A percentile compares a stretch with the other conserved stretches of the same genome.
These are phyloP conservation scores for Smithornis capensis DNA, from an alignment of 2,113 vertebrate species.

Conservation along the genomic window DNA sequence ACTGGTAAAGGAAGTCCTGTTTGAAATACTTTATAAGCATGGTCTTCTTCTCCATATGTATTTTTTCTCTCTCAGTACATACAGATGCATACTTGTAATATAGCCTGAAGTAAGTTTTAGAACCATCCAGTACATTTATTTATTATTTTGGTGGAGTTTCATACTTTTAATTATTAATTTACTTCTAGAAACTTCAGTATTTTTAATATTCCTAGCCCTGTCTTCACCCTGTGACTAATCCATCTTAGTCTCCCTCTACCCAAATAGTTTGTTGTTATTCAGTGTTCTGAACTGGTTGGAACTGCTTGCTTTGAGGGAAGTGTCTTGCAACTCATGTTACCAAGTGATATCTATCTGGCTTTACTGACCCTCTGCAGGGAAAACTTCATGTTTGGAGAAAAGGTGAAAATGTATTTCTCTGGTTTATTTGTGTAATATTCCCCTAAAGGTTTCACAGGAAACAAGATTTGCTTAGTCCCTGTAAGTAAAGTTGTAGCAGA, in stretches of 20 bases:
- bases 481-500: neutral
- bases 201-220: neutral
- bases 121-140: neutral
- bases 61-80: neutral
- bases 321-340: neutral
- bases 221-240: neutral
- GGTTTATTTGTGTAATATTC: neutral
- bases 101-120: neutral
- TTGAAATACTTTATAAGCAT: neutral
- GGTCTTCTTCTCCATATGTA: accelerated
- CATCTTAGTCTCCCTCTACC: neutral
- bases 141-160: neutral
- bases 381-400: neutral
- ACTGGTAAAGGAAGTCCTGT: neutral
- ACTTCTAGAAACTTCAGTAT: neutral
- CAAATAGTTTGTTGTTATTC: neutral
- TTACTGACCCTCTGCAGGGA: neutral
- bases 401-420: neutral
- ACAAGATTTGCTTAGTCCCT: neutral
- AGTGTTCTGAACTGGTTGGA: neutral
- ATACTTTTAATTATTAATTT: neutral
- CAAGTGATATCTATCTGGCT: neutral
- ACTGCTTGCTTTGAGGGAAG: neutral
- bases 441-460: neutral
- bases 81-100: neutral